Evolutionary conservation across 2,113 vertebrate species (phyloP).

Genomic region (Camelus dromedarius): DNA sequence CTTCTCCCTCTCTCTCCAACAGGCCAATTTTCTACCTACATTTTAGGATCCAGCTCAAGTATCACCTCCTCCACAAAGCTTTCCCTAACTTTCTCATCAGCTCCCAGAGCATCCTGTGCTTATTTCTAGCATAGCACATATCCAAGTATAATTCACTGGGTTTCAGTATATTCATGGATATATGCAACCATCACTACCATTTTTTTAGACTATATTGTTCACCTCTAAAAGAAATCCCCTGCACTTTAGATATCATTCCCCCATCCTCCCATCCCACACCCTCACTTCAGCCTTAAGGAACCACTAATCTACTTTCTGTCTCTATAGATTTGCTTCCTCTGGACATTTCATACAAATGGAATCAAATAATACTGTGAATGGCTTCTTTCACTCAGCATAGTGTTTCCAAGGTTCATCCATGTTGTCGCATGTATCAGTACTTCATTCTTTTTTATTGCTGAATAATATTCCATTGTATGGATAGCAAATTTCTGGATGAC

Average conservation of each 20-base stretch:
- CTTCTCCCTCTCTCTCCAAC: background rate
- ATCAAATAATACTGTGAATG: background rate
- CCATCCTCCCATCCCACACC: no score
- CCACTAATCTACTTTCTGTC: background rate
- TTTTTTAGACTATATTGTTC: background rate
- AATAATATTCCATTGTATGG: background rate
- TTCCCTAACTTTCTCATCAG: background rate
- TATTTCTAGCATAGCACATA: background rate
- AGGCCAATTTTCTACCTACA: background rate
- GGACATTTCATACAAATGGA: background rate
- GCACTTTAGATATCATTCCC: background rate
- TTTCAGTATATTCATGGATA: background rate
- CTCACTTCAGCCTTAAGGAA: background rate
- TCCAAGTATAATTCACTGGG: background rate
- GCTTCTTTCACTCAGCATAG: background rate
- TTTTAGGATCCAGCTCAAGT: slow-evolving; percentile 39
- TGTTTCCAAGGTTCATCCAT: background rate
- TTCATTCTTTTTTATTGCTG: background rate
- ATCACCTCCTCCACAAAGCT: background rate
- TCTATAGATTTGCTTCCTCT: background rate
- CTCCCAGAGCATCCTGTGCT: background rate
- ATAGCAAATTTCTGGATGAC: background rate
- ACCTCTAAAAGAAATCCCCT: background rate
- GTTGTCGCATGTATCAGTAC: background rate
- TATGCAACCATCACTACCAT: background rate